A percentile compares a stretch with the other conserved stretches of the same genome.
Conservation (phyloP, 2,797 vertebrate genomes). For the Chiroxiphia lanceolata region DNA sequence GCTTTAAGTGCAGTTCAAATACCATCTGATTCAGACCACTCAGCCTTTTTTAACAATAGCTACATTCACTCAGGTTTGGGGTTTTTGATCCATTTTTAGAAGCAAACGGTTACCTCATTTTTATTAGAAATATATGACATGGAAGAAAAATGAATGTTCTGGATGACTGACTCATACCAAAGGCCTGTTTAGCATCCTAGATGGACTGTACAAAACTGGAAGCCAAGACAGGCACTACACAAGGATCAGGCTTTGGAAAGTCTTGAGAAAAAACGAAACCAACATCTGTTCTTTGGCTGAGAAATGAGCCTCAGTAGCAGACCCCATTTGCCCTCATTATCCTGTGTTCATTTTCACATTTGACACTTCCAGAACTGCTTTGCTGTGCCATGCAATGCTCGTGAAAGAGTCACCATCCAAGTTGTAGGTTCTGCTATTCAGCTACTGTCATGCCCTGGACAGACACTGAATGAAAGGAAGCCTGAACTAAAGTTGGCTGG, state of each 20-base stretch:
- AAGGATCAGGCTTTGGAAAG: neutral
- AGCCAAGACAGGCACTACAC: neutral
- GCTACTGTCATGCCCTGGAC: neutral
- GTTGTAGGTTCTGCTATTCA: neutral
- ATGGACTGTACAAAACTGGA: neutral
- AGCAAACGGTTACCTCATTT: neutral
- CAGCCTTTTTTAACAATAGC: neutral
- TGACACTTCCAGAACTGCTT: neutral
- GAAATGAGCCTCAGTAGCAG: constrained; percentile 6
- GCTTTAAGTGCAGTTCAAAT: neutral
- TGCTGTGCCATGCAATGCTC: constrained; percentile 23
- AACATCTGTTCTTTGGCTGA: neutral
- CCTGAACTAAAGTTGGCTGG: neutral
- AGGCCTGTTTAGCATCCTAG: neutral
- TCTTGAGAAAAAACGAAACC: neutral
- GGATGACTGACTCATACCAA: neutral
- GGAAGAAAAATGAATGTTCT: neutral
- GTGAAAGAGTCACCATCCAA: neutral
- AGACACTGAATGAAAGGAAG: neutral
- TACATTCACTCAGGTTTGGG: neutral
- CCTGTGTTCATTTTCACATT: neutral
- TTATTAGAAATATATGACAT: neutral
- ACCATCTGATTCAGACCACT: neutral
- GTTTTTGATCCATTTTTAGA: neutral
- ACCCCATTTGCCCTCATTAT: constrained; percentile 45